phyloP scores from a whole-genome alignment of 2,797 vertebrate species.

The Gila robusta region DNA sequence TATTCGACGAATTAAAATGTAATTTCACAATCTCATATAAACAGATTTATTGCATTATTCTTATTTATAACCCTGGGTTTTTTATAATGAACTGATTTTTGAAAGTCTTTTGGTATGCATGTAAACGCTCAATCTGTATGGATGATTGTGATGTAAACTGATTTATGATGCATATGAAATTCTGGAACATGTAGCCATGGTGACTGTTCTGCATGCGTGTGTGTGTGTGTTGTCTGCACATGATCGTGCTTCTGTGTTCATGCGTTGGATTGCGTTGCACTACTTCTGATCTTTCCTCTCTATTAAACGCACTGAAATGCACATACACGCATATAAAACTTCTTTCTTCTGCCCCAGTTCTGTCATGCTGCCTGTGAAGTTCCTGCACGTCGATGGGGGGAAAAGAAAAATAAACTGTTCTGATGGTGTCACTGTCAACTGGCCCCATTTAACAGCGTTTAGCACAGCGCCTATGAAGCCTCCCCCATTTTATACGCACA shows the following conservation, averaged over 20 bases:
- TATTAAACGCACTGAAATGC: conserved; percentile 21
- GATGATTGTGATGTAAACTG: conserved; percentile 9
- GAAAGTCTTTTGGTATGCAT: not conserved
- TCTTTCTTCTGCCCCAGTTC: conserved; percentile 66
- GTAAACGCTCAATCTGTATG: not conserved
- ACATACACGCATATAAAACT: conserved; percentile 40
- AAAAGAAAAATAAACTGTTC: conserved; percentile 10
- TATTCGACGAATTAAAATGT: not conserved
- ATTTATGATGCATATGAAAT: conserved; percentile 5
- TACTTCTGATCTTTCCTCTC: conserved; percentile 31
- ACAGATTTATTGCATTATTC: not conserved
- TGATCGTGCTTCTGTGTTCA: not conserved
- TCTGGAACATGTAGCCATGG: not conserved
- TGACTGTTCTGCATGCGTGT: not conserved
- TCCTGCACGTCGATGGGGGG: conserved; percentile 13
- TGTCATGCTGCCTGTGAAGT: conserved; percentile 62
- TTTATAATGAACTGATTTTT: not conserved
- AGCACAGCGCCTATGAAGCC: conserved; percentile 32
- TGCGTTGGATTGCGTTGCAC: not conserved
- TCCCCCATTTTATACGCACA: conserved; percentile 15
- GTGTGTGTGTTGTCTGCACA: conserved; percentile 8
- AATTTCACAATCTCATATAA: not conserved
- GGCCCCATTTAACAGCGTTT: conserved; percentile 25
- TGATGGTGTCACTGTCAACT: conserved; percentile 37
- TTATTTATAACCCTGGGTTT: not conserved